A percentile compares a stretch with the other conserved stretches of the same genome.
phyloP scores from a whole-genome alignment of 2,888 invertebrate species.

The Leptinotarsa rubiginosa region DNA sequence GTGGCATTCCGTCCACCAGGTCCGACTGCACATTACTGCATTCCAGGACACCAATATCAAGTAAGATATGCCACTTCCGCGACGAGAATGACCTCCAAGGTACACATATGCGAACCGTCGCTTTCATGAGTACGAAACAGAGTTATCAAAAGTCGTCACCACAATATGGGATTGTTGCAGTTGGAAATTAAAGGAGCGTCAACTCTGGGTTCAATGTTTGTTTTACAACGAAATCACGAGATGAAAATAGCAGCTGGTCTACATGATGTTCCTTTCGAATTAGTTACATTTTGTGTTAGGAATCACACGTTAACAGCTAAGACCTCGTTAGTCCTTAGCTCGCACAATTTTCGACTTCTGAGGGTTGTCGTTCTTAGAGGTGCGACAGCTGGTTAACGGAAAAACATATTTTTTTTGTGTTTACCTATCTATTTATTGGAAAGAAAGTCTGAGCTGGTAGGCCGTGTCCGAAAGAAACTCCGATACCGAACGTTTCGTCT shows the following conservation, averaged over 20 bases:
- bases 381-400: too few species aligned
- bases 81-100: slow-evolving; percentile 35
- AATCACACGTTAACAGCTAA: too few species aligned
- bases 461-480: too few species aligned
- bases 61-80: slow-evolving; percentile 48
- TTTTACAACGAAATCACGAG: neutral
- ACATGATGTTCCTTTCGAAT: neutral
- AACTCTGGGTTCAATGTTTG: slow-evolving; percentile 1
- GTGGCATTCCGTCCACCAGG: slow-evolving; percentile 49
- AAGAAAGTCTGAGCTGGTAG: too few species aligned
- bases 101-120: slow-evolving; percentile 25
- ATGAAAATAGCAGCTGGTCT: neutral
- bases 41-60: slow-evolving; percentile 65
- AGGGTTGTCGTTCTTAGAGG: too few species aligned
- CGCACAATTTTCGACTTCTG: too few species aligned
- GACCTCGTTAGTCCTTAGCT: too few species aligned
- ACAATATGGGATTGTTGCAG: neutral
- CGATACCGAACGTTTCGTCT: too few species aligned
- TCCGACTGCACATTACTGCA: slow-evolving; percentile 62
- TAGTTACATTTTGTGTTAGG: neutral
- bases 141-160: neutral
- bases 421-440: too few species aligned
- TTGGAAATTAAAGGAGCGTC: neutral
- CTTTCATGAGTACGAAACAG: neutral
- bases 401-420: too few species aligned